Percentiles rank a stretch among this genome's conserved stretches.
phyloP scores from a whole-genome alignment of 2,888 invertebrate species.

The Aricia artaxerxes region DNA sequence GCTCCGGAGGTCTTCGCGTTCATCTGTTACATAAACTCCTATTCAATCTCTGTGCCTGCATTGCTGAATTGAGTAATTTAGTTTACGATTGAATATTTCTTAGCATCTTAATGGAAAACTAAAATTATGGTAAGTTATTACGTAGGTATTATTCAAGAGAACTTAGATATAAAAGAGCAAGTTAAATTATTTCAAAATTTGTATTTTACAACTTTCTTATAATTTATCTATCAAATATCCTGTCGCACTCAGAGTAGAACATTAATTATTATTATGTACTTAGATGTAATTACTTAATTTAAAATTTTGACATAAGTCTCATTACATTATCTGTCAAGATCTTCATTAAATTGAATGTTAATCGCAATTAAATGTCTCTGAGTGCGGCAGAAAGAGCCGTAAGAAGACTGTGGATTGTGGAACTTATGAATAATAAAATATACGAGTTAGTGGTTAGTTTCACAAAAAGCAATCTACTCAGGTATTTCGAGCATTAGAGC shows the following conservation, averaged over 20 bases:
- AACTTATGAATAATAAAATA: neutral
- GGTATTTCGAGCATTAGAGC: neutral
- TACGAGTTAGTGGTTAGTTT: neutral
- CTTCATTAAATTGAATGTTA: too few species aligned
- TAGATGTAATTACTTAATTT: too few species aligned
- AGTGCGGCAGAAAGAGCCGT: too few species aligned
- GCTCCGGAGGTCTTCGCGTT: conserved; percentile 72
- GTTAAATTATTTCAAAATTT: neutral
- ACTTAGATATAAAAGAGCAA: neutral
- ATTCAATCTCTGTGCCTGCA: neutral
- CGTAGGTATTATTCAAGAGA: neutral
- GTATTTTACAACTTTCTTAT: neutral
- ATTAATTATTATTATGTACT: too few species aligned
- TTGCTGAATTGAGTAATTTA: neutral
- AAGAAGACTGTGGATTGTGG: neutral
- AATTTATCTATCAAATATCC: too few species aligned
- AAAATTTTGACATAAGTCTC: too few species aligned
- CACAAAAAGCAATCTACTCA: neutral
- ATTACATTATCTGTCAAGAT: too few species aligned
- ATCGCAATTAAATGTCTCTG: too few species aligned
- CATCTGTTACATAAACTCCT: conserved; percentile 54
- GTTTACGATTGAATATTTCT: neutral
- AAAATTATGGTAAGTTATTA: neutral
- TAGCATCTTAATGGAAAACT: neutral
- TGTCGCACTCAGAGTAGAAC: too few species aligned